Base-by-base conservation (phyloP, 2,888 invertebrate genomes). In the Caenorhabditis angaria region DNA sequence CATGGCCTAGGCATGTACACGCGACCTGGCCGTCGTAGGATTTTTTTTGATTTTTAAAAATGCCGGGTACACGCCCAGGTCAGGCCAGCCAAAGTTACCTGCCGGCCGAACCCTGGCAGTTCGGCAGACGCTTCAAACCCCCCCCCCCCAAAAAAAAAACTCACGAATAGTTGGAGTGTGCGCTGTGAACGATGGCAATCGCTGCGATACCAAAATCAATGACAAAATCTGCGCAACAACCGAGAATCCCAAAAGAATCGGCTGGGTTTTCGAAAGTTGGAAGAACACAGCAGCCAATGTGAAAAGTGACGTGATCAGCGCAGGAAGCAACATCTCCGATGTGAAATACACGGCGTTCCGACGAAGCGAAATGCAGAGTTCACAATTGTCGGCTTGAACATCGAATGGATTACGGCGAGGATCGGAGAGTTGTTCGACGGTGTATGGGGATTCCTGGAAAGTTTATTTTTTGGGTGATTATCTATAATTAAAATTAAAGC, bases 381-480 rank as follows among this genome's bases (percentile, higher is more conserved):
- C 85, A 47, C 82, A 80, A 66, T 87, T 85, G 62, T 80, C 85
- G 4, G 85, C 83, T 65, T 80, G 80, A 18, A 87, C 76, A 61
- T 86, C 88, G 71, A 85, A 87, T 20, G 87, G 87, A 75, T 87
- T 87, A 29, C 78, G 74, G 22, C 79, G 70, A 80, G 87, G 87
- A 65, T 87, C 86, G 12, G 82, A 82, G 10, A 87, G 80, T 20
- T 87, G 77, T 64, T 85, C 81, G 22, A 86, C 50, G 1, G 81
- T 80, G 68, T 82, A 85, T 51, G 82, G 83, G 32, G 82, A 83
- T 51, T 87, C 86, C 85, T 85, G 73, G 61, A 82, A 80, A 32
- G 6, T 8, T 18, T 12, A 14, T 48, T 48, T 48, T n/a, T 12
- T 24, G 25, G 8, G n/a, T n/a, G n/a, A n/a, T n/a, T n/a, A n/a